These are phyloP conservation scores for Sorex araneus DNA, from an alignment of 2,113 vertebrate genomes.

Conservation along the genomic window DNA sequence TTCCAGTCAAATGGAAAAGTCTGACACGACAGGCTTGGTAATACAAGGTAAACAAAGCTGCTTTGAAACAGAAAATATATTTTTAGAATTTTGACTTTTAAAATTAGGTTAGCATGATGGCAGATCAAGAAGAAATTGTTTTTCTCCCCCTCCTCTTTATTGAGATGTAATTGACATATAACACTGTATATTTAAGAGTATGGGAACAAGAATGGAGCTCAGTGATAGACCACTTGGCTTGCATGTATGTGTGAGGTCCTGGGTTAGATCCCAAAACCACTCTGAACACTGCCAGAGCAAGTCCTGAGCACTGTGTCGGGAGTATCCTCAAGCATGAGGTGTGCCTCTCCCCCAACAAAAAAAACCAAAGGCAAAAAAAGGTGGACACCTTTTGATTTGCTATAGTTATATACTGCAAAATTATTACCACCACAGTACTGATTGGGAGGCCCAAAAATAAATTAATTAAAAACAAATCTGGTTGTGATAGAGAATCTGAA, in stretches of 20 bases:
- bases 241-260: no score
- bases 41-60: conserved; percentile 71
- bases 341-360: no score
- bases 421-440: not conserved
- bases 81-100: conserved; percentile 69
- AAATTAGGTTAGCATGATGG: conserved; percentile 65
- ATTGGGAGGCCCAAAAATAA: not conserved
- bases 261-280: no score
- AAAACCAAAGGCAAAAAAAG: no score
- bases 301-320: no score
- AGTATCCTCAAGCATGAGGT: no score
- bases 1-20: conserved; percentile 77
- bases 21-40: conserved; percentile 63
- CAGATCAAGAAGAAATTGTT: conserved; percentile 58
- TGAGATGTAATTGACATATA: not conserved
- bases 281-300: no score
- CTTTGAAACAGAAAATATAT: conserved; percentile 54
- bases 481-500: conserved; percentile 15
- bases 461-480: not conserved
- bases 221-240: no score
- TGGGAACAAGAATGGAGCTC: no score
- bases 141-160: not conserved
- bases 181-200: not conserved
- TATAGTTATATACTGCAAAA: not conserved
- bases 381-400: not conserved